These are phyloP conservation scores for Drosophila biarmipes DNA, from an alignment of 1,140 invertebrate species.

Conservation along the genomic window DNA sequence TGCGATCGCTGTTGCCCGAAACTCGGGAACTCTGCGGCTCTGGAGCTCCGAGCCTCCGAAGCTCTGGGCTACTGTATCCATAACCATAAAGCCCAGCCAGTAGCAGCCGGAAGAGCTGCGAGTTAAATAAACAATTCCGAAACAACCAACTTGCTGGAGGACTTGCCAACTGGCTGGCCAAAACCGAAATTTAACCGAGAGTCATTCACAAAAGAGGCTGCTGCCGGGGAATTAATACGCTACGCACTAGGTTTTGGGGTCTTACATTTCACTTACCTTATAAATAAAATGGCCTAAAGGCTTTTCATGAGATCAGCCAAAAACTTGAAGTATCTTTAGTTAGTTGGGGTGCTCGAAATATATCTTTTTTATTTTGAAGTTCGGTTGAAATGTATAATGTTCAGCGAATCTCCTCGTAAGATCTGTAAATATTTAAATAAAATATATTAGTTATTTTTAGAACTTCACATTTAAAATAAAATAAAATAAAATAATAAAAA, in stretches of 20 bases:
- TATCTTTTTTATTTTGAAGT: background rate
- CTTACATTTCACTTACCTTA: slow-evolving; percentile 9
- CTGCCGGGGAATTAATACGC: slow-evolving; percentile 35
- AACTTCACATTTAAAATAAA: too few relatives aligned
- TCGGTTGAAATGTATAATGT: too few relatives aligned
- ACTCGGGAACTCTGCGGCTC: background rate
- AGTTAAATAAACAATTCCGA: slow-evolving; percentile 76
- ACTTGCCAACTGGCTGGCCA: slow-evolving; percentile 5
- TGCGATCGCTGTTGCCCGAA: slow-evolving; percentile 6
- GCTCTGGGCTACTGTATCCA: slow-evolving; percentile 57
- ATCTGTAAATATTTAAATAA: background rate
- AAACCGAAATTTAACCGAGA: slow-evolving; percentile 15
- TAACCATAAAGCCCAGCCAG: slow-evolving; percentile 68
- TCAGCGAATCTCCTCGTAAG: background rate
- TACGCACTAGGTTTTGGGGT: slow-evolving; percentile 15
- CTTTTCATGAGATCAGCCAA: background rate
- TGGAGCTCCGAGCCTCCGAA: background rate
- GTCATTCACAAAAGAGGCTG: slow-evolving; percentile 68
- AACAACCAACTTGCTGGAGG: slow-evolving; percentile 49
- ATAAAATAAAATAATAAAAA: too few relatives aligned
- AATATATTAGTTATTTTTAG: too few relatives aligned
- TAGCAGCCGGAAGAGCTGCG: slow-evolving; percentile 62
- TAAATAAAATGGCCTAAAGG: background rate
- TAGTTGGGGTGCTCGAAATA: background rate
- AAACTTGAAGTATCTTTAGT: background rate